Evolutionary conservation across 2,888 invertebrate species (phyloP).

Genomic region (Ormyrus nitidulus): DNA sequence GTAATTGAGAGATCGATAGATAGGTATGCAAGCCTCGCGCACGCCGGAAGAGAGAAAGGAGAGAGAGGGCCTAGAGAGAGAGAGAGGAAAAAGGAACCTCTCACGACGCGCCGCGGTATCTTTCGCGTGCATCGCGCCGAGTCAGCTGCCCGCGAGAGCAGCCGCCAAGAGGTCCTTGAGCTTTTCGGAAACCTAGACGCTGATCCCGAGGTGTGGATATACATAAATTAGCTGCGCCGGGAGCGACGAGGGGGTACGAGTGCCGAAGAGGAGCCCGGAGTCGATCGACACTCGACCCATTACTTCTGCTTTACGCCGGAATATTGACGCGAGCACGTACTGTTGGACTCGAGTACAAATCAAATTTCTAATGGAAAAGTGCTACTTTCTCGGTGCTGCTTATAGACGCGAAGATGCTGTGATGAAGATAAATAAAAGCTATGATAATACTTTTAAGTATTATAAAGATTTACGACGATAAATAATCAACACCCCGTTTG

Average conservation of each 20-base stretch:
- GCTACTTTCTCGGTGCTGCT: too few species aligned
- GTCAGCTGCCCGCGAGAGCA: constrained; percentile 47
- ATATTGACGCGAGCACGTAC: constrained; percentile 4
- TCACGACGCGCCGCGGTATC: constrained; percentile 39
- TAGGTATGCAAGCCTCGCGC: constrained; percentile 9
- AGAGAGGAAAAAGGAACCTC: constrained; percentile 8
- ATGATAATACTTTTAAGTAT: too few species aligned
- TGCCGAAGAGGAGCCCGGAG: constrained; percentile 14
- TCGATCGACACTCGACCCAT: constrained; percentile 59
- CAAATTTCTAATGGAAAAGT: too few species aligned
- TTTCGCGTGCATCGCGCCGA: constrained; percentile 55
- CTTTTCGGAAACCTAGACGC: constrained; percentile 47
- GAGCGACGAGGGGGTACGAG: not conserved
- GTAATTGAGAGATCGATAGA: constrained; percentile 58
- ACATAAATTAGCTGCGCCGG: constrained; percentile 62
- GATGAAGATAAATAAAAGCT: too few species aligned
- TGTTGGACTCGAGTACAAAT: too few species aligned
- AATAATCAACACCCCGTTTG: too few species aligned
- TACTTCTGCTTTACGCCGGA: constrained; percentile 2
- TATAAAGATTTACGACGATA: too few species aligned
- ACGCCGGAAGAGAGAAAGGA: not conserved
- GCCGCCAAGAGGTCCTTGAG: constrained; percentile 51
- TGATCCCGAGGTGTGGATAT: constrained; percentile 56
- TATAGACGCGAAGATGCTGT: too few species aligned
- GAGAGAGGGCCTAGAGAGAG: constrained; percentile 12